Evolutionary conservation across 2,888 invertebrate species (phyloP), one percentile per base, ranked within the genome.

Genomic region (Drosophila barbarae): DNA sequence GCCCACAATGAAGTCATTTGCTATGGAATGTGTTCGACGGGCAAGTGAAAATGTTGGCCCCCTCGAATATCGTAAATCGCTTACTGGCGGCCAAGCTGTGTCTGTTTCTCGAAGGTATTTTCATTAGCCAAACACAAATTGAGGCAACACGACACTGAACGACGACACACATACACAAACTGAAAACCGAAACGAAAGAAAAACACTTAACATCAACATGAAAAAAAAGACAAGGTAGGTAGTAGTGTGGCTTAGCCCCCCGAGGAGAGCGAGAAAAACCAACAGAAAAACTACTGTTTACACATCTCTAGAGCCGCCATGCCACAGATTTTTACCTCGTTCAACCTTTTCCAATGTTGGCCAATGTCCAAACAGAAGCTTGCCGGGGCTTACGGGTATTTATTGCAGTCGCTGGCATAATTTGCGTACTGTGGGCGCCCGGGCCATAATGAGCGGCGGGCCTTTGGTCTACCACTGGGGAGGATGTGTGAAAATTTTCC

Each of bases 41-140:
- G 46, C 44, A 49, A 44, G 51, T 50, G 51, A 53, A 67, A 63
- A 36, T 61, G 63, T 23, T 23, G 23, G 21, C 61, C 52, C 12
- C 23, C 58, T 39, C 35, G 69, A 69, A 60, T 67, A 67, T 52
- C 41, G 69, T 68, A 68, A 67, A 69, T 42, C 60, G 73, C 57
- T 69, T 58, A 49, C 47, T 52, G 53, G 28, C 41, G 53, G 28
- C 41, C 44, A 35, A 6, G 34, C 18, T 18, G 28, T 15, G 21
- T 35, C 35, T 21, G 46, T 60, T 60, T 32, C 47, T 46, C 49
- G 42, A 9, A 51, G 61, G 63, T 73, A 67, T 72, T 77, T 84
- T 84, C 72, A 81, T 81, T 85, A 85, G 85, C 74, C 73, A 66
- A 80, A 83, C 73, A 77, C 80, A 81, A 81, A 81, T 85, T 81